phyloP scores from a whole-genome alignment of 2,113 vertebrate genomes.

The Scortum barcoo region DNA sequence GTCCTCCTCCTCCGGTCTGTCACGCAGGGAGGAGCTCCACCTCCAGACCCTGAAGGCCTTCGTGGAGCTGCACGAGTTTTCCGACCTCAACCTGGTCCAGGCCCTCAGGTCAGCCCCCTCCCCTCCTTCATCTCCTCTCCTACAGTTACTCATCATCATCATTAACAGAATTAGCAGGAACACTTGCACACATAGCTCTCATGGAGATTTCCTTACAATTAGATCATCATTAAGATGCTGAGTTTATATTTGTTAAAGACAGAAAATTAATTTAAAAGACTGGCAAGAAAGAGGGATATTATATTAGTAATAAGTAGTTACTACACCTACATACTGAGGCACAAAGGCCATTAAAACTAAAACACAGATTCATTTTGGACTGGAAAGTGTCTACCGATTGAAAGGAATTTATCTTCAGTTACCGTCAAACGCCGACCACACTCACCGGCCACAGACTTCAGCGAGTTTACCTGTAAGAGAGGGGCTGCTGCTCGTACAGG shows the following conservation, averaged over 20 bases:
- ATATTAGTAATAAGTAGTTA: too few relatives aligned
- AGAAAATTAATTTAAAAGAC: too few relatives aligned
- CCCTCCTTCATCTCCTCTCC: not conserved
- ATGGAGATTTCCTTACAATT: not conserved
- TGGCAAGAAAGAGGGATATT: too few relatives aligned
- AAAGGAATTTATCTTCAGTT: not conserved
- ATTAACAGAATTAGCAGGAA: not conserved
- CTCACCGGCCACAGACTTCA: not conserved
- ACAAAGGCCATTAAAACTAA: too few relatives aligned
- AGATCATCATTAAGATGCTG: not conserved
- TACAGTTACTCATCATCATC: not conserved
- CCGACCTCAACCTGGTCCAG: constrained; percentile 94
- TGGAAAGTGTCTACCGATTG: not conserved
- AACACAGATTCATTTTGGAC: not conserved
- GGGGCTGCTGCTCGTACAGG: not conserved
- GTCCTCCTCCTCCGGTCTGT: not conserved
- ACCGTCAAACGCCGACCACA: too few relatives aligned
- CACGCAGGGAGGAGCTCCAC: constrained; percentile 88
- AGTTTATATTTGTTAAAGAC: too few relatives aligned
- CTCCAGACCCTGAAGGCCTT: constrained; percentile 94
- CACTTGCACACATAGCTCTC: not conserved
- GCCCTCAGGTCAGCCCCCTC: constrained; percentile 89
- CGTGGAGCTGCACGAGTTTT: constrained; percentile 94
- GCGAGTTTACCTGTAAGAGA: not conserved
- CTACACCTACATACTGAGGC: too few relatives aligned